phyloP scores from a whole-genome alignment of 2,113 vertebrate species.

The Columba janthina region DNA sequence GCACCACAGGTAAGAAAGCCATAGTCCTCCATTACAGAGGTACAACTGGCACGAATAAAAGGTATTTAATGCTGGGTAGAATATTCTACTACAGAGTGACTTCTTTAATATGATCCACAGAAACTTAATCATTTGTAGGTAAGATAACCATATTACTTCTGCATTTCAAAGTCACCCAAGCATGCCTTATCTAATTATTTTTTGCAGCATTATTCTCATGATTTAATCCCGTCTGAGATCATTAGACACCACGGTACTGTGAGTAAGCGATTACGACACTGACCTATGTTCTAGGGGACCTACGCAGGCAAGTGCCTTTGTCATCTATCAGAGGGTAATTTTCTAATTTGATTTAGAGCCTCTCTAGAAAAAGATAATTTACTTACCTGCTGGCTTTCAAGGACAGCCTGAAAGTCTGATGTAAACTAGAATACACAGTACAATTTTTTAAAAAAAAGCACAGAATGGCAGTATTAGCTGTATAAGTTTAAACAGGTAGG shows the following conservation, averaged over 20 bases:
- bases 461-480: background rate
- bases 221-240: conserved; percentile 32
- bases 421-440: background rate
- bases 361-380: conserved; percentile 19
- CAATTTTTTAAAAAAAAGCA: rapidly evolving
- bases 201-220: background rate
- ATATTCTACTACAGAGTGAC: background rate
- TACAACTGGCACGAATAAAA: background rate
- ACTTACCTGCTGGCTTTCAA: conserved; percentile 18
- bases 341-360: conserved; percentile 5
- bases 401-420: background rate
- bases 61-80: rapidly evolving
- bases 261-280: background rate
- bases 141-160: background rate
- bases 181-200: conserved; percentile 13
- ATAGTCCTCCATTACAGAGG: background rate
- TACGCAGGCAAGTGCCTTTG: background rate
- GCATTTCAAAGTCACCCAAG: conserved; percentile 7
- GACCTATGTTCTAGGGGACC: background rate
- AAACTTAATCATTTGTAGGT: background rate
- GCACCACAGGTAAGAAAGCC: background rate
- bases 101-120: background rate
- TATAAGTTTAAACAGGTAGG: background rate
- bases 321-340: background rate
- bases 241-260: background rate